Evolutionary conservation across 2,888 invertebrate species (phyloP).

Genomic region (Dynastes hyllus): DNA sequence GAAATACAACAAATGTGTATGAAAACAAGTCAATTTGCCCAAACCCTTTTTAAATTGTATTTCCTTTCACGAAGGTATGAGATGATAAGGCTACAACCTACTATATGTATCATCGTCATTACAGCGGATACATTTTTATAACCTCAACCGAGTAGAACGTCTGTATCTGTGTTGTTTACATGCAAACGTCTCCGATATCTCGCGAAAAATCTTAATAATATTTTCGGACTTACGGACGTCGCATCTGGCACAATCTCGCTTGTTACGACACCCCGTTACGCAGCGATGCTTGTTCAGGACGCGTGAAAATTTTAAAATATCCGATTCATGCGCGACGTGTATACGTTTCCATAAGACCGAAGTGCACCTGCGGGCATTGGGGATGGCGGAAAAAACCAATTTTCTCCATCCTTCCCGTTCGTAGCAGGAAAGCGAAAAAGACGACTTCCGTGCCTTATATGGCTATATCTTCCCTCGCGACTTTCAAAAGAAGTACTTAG

Average conservation of each 20-base stretch:
- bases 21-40: too few relatives aligned
- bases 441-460: not conserved
- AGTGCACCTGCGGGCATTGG: slow-evolving; percentile 28
- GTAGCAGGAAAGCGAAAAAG: not conserved
- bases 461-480: not conserved
- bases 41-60: not conserved
- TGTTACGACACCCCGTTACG: not conserved
- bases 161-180: slow-evolving; percentile 9
- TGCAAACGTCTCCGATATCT: slow-evolving; percentile 15
- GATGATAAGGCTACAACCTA: not conserved
- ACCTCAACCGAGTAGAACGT: not conserved
- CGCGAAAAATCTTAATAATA: slow-evolving; percentile 21
- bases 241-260: slow-evolving; percentile 6
- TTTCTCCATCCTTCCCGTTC: slow-evolving; percentile 14
- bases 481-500: slow-evolving; percentile 15
- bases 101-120: not conserved
- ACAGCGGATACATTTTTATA: slow-evolving; percentile 1
- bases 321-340: not conserved
- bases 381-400: slow-evolving; percentile 28
- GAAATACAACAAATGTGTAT: too few relatives aligned
- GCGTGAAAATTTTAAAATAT: slow-evolving; percentile 28
- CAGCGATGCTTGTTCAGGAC: not conserved
- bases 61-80: slow-evolving; percentile 2
- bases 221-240: slow-evolving; percentile 13
- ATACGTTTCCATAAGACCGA: not conserved